Percentiles rank a stretch among this genome's conserved stretches.
These are phyloP conservation scores for Xylocampa areola DNA, from an alignment of 2,888 invertebrate genomes.

Conservation along the genomic window DNA sequence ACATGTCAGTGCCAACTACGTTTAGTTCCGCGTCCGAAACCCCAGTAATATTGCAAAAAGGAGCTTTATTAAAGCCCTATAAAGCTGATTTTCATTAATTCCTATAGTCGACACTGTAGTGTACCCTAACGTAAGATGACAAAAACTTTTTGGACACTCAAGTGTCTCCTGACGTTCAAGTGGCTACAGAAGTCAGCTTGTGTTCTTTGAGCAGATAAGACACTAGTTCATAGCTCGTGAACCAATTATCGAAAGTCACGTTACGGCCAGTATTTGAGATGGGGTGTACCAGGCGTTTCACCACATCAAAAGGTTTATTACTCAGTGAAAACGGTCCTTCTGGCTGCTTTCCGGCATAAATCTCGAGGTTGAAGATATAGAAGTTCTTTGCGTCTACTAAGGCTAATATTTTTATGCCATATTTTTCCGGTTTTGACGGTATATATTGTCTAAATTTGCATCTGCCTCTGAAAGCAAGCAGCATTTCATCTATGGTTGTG, in stretches of 20 bases:
- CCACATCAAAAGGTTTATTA: conserved; percentile 37
- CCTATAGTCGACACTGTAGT: too few relatives aligned
- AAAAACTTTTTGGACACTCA: too few relatives aligned
- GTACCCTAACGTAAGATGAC: too few relatives aligned
- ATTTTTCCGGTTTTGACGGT: conserved; percentile 42
- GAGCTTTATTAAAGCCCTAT: too few relatives aligned
- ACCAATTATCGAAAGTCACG: conserved; percentile 27
- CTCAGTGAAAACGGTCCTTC: conserved; percentile 30
- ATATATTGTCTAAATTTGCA: conserved; percentile 44
- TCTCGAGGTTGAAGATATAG: conserved; percentile 45
- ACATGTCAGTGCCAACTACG: too few relatives aligned
- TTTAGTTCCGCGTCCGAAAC: too few relatives aligned
- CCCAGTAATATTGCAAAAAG: too few relatives aligned
- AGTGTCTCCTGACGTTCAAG: too few relatives aligned
- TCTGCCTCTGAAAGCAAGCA: conserved; percentile 45
- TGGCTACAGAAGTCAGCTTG: conserved; percentile 19
- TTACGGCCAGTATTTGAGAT: conserved; percentile 23
- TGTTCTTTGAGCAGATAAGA: conserved; percentile 25
- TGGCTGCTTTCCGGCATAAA: conserved; percentile 50
- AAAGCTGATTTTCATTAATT: too few relatives aligned
- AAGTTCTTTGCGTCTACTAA: conserved; percentile 41
- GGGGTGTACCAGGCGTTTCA: conserved; percentile 21
- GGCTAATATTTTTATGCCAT: conserved; percentile 48
- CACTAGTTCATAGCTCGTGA: conserved; percentile 31
- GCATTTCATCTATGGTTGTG: conserved; percentile 29